Evolutionary conservation across 2,888 invertebrate species (phyloP).

Genomic region (Linnaemya vulpina): DNA sequence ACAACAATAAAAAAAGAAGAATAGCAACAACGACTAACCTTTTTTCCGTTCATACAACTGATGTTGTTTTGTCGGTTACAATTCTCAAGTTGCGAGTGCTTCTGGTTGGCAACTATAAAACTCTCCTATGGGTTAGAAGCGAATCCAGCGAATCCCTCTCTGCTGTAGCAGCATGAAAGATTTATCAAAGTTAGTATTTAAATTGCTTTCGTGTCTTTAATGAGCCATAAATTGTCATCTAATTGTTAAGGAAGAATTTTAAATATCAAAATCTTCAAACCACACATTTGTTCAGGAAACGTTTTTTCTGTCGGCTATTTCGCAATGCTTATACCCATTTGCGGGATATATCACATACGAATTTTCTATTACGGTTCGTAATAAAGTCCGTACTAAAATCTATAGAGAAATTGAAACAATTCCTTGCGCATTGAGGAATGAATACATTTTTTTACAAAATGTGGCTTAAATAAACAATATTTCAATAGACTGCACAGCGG

Average conservation of each 20-base stretch:
- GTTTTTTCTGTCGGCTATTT: not conserved
- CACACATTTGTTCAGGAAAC: not conserved
- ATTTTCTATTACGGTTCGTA: not conserved
- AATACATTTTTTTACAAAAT: too few relatives aligned
- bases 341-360: not conserved
- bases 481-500: too few relatives aligned
- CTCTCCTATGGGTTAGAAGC: constrained; percentile 2
- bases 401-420: too few relatives aligned
- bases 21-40: constrained; percentile 13
- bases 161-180: constrained; percentile 46
- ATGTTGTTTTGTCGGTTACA: constrained; percentile 63
- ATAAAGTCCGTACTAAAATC: too few relatives aligned
- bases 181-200: constrained; percentile 69
- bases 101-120: constrained; percentile 20
- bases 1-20: constrained; percentile 59
- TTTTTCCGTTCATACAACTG: constrained; percentile 2
- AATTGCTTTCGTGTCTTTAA: constrained; percentile 69
- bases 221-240: constrained; percentile 72
- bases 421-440: too few relatives aligned
- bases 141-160: constrained; percentile 4
- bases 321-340: not conserved
- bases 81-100: constrained; percentile 33
- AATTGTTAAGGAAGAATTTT: constrained; percentile 68
- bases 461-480: too few relatives aligned
- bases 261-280: constrained; percentile 64